Conservation (phyloP, 2,113 vertebrate genomes). For the Chaetodon trifascialis region DNA sequence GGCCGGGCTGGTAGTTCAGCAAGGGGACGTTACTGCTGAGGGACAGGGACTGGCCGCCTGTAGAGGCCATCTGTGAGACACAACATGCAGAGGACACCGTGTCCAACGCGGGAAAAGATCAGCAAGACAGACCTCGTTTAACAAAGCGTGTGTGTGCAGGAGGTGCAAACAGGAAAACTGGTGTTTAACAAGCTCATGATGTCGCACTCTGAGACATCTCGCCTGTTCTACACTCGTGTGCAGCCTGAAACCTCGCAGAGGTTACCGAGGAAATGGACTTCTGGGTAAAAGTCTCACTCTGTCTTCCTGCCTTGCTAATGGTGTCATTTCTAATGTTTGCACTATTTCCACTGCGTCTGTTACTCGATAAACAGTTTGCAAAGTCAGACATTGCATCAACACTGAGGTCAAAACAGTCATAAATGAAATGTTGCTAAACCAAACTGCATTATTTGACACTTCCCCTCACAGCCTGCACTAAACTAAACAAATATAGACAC, state of each 20-base stretch:
- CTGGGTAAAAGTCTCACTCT: too few species aligned
- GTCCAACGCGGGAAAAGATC: background rate
- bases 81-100: background rate
- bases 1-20: conserved; percentile 94
- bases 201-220: too few species aligned
- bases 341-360: too few species aligned
- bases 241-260: background rate
- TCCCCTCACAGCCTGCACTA: too few species aligned
- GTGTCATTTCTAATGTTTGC: too few species aligned
- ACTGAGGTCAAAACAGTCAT: background rate
- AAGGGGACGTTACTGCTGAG: conserved; percentile 94
- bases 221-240: background rate
- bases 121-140: background rate
- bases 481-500: too few species aligned
- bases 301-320: too few species aligned
- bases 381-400: background rate
- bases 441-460: background rate
- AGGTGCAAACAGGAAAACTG: background rate
- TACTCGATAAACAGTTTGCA: too few species aligned
- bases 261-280: too few species aligned
- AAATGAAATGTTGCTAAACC: background rate
- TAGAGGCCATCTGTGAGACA: conserved; percentile 85
- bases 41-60: conserved; percentile 93
- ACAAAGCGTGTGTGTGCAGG: background rate
- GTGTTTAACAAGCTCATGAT: background rate